phyloP scores from a whole-genome alignment of 2,113 vertebrate species.

The Cavia porcellus region DNA sequence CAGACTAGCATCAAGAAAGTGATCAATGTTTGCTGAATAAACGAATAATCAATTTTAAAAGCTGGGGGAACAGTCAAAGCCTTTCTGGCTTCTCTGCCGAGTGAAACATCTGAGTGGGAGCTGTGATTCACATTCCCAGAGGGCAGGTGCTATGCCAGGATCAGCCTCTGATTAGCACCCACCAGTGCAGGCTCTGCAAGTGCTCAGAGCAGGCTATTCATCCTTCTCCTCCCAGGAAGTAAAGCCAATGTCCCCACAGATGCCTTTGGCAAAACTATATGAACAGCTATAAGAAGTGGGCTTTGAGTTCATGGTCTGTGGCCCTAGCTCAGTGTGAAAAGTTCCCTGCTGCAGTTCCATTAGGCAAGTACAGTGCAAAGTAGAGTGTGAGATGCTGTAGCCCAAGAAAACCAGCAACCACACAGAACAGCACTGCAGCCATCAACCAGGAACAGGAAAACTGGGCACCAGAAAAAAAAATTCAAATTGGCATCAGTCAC shows the following conservation, averaged over 20 bases:
- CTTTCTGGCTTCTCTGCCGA: background rate
- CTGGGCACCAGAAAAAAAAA: background rate
- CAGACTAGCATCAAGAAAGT: background rate
- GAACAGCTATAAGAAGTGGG: background rate
- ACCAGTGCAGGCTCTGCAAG: background rate
- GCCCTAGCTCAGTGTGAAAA: background rate
- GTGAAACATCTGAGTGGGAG: background rate
- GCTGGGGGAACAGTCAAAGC: background rate
- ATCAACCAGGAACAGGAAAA: background rate
- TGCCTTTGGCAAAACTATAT: too few species aligned
- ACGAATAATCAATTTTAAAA: background rate
- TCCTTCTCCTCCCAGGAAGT: background rate
- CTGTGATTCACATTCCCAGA: background rate
- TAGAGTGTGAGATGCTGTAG: background rate
- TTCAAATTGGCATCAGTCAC: background rate
- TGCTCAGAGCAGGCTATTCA: background rate
- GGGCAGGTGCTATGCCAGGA: background rate
- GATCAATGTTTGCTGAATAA: conserved; percentile 16
- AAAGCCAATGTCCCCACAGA: background rate
- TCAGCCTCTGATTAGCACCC: background rate
- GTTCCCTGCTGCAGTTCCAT: background rate
- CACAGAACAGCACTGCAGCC: accelerated
- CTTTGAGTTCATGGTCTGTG: background rate
- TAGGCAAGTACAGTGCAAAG: background rate
- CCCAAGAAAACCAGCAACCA: background rate